Evolutionary conservation across 2,888 invertebrate species (phyloP), one percentile per base, ranked within the genome.

Genomic region (Megaustenia siamemsis): DNA sequence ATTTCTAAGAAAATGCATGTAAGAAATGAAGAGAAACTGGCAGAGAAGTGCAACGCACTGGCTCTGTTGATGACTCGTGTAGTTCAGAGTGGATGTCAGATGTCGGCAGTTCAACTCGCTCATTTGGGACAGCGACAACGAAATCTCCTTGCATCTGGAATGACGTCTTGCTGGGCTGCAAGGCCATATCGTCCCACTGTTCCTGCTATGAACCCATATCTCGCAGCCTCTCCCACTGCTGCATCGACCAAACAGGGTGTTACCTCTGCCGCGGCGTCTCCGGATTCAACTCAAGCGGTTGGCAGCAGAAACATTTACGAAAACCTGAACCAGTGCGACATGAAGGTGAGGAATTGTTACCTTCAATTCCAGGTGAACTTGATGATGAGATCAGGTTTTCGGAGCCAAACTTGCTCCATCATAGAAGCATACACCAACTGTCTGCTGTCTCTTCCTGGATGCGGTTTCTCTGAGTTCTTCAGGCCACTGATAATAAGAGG

Each of bases 311-410:
- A 77, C 49, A 45, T 40, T 38, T 32, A 53, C 32, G 53, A 75
- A 1, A 18, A 32, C 15, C 5, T 28, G 38, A 40, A 77, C 21
- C 38, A 8, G 5, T 77, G 77, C 10, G 40, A 38, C 12, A n/a
- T 77, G 38, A 35, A 38, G 32, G 40, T 77, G 8, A 77, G n/a
- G n/a, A 60, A 60, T 40, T 77, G 77, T 38, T 60, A 77, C 40
- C 24, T 56, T 3, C 56, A 15, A 38, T 60, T 77, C n/a, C 56
- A 77, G 2, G 10, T 77, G 0, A 38, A 77, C 24, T n/a, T 77
- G 40, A 38, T 40, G 12, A n/a, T 77, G n/a, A 35, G 77, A 60
- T 56, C 35, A n/a, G 56, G 40, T 38, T 24, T n/a, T 38, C 35
- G n/a, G 38, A 56, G 40, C 12, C 56, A 40, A 10, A 77, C 56